phyloP scores from a whole-genome alignment of 2,888 invertebrate species.

The Elgonia sp. region DNA sequence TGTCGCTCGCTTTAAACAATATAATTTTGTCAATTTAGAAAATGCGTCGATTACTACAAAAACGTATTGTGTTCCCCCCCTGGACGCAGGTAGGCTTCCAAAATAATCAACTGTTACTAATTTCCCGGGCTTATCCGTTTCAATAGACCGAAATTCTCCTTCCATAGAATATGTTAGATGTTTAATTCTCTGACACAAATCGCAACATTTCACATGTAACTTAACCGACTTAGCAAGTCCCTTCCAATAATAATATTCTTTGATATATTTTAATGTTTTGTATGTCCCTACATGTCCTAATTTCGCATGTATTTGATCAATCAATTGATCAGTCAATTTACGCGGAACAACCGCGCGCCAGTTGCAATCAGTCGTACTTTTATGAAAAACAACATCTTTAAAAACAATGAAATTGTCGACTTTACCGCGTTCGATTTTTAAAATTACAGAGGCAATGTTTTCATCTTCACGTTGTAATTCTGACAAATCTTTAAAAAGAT shows the following conservation, averaged over 20 bases:
- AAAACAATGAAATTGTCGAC: background rate
- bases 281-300: background rate
- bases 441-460: background rate
- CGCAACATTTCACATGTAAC: background rate
- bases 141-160: background rate
- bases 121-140: conserved; percentile 5
- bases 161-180: conserved; percentile 18
- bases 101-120: conserved; percentile 63
- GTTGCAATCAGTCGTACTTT: background rate
- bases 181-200: conserved; percentile 1
- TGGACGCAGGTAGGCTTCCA: conserved; percentile 51
- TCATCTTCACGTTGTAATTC: background rate
- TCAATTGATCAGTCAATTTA: background rate
- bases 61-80: conserved; percentile 53
- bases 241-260: background rate
- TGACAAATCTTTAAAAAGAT: background rate
- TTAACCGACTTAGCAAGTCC: background rate
- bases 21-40: conserved; percentile 62
- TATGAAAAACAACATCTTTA: conserved; percentile 3
- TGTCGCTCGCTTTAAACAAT: conserved; percentile 60
- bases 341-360: background rate
- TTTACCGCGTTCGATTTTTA: background rate
- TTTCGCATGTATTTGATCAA: background rate
- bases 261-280: conserved; percentile 1
- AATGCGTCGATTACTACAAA: conserved; percentile 47